These are phyloP conservation scores for Edolisoma coerulescens DNA, from an alignment of 2,113 vertebrate species.

Conservation along the genomic window DNA sequence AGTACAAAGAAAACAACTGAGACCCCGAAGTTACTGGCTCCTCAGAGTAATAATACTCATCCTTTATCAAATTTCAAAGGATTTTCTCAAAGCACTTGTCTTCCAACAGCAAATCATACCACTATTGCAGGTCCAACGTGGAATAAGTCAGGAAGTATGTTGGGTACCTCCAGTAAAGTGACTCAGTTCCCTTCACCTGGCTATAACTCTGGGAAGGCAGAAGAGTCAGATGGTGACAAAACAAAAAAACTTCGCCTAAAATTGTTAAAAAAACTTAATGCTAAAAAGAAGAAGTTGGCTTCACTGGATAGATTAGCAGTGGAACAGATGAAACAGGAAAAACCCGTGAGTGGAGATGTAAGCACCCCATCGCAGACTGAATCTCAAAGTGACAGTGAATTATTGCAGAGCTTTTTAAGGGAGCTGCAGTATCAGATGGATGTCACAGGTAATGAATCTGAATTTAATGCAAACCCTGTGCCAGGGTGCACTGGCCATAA, in stretches of 20 bases:
- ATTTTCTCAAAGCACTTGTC: background rate
- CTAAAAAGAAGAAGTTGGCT: constrained; percentile 89
- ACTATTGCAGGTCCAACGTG: background rate
- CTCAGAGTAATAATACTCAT: background rate
- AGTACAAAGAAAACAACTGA: background rate
- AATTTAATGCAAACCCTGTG: constrained; percentile 58
- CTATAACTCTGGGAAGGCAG: background rate
- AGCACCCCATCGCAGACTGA: background rate
- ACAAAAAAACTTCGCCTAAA: constrained; percentile 83
- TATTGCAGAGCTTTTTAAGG: constrained; percentile 68
- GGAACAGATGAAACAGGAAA: background rate
- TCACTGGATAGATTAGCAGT: constrained; percentile 75
- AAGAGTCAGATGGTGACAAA: constrained; percentile 35
- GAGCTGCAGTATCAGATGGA: constrained; percentile 73
- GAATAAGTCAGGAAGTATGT: background rate
- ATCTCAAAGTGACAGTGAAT: constrained; percentile 46
- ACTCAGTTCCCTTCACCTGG: background rate
- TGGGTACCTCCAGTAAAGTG: background rate
- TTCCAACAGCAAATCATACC: background rate
- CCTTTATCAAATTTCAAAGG: background rate
- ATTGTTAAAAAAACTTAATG: constrained; percentile 88
- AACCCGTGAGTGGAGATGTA: background rate
- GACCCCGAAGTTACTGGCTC: background rate
- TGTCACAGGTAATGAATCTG: constrained; percentile 60
- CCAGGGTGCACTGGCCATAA: constrained; percentile 46